A percentile compares a stretch with the other conserved stretches of the same genome.
Evolutionary conservation across 2,113 vertebrate genomes (phyloP).

Genomic region (Campylorhamphus procurvoides): DNA sequence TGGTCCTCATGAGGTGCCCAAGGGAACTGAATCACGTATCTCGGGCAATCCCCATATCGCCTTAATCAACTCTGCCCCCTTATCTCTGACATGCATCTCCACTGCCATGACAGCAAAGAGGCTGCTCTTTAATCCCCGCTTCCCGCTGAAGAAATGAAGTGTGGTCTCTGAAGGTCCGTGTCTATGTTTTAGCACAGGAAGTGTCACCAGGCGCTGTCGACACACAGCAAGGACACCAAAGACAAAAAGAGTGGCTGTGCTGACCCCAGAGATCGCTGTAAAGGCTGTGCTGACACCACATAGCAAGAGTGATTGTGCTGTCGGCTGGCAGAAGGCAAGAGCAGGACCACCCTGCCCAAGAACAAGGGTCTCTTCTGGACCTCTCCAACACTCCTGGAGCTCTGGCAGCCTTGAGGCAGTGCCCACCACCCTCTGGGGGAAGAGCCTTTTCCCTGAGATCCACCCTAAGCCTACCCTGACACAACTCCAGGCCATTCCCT

Average conservation of each 20-base stretch:
- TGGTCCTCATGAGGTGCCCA: neutral
- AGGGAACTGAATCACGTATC: neutral
- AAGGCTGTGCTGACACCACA: neutral
- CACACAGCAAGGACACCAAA: neutral
- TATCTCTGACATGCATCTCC: neutral
- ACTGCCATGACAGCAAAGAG: slow-evolving; percentile 48
- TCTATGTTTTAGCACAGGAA: neutral
- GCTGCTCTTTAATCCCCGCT: neutral
- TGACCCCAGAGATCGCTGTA: no score
- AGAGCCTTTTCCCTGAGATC: neutral
- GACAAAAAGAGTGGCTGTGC: neutral
- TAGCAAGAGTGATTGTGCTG: neutral
- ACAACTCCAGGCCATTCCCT: neutral
- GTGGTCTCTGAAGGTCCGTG: neutral
- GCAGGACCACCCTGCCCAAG: neutral
- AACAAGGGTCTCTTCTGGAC: neutral
- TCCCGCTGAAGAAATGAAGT: neutral
- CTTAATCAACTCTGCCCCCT: slow-evolving; percentile 24
- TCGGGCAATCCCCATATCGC: neutral
- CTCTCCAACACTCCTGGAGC: neutral
- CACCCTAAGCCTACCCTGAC: neutral
- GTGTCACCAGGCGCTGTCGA: neutral
- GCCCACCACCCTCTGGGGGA: neutral
- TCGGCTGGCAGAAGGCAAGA: neutral
- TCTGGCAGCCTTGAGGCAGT: neutral